Conservation (phyloP, 2,113 vertebrate genomes). For the Rafetus swinhoei region DNA sequence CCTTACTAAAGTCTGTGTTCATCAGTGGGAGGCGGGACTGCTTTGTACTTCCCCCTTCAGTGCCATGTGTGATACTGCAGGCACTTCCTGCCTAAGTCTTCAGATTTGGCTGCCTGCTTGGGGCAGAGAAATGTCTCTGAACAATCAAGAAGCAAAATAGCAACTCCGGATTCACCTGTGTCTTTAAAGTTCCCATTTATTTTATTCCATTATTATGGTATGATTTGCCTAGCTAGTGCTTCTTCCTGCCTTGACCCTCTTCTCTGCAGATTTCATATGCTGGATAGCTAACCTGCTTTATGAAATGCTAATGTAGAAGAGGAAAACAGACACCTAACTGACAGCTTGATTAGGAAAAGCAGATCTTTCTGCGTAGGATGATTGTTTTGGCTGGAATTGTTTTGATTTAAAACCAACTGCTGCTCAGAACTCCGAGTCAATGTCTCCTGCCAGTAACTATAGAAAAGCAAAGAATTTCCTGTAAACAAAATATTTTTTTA, state of each 20-base stretch:
- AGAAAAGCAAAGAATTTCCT: background rate
- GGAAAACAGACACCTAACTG: background rate
- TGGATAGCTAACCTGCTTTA: background rate
- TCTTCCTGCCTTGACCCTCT: background rate
- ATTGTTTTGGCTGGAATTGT: background rate
- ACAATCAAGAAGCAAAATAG: background rate
- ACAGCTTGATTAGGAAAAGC: background rate
- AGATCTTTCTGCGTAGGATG: background rate
- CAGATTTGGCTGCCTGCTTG: background rate
- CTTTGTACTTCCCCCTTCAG: background rate
- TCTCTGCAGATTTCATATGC: background rate
- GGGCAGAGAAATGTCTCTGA: background rate
- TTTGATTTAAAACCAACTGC: slow-evolving; percentile 30
- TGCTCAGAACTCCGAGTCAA: slow-evolving; percentile 8
- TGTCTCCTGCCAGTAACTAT: background rate
- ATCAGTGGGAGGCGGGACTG: background rate
- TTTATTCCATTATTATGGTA: background rate
- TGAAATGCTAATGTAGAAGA: background rate
- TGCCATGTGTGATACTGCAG: background rate
- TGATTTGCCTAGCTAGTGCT: background rate
- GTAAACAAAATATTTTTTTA: background rate
- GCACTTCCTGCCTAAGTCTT: background rate
- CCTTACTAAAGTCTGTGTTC: background rate
- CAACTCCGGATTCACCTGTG: background rate
- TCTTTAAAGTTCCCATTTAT: background rate